Percentiles rank a stretch among this genome's conserved stretches.
Evolutionary conservation across 2,797 vertebrate genomes (phyloP).

Genomic region (Discoglossus pictus): DNA sequence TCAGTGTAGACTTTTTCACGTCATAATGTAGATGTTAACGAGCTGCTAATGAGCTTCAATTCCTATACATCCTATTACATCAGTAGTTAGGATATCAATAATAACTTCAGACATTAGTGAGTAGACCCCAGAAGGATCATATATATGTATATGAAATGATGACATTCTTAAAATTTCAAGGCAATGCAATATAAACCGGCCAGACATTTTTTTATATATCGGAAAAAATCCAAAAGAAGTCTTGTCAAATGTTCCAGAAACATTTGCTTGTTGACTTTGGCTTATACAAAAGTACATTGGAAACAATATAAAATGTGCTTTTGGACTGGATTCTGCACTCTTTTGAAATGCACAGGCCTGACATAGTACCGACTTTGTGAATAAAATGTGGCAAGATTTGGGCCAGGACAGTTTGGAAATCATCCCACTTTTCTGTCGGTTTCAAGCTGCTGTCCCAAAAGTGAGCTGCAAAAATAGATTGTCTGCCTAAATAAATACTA

Average conservation of each 20-base stretch:
- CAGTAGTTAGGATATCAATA: no score
- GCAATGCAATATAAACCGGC: background rate
- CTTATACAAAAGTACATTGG: constrained; percentile 41
- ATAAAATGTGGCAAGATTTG: constrained; percentile 35
- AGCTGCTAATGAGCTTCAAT: no score
- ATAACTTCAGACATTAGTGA: no score
- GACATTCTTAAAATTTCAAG: constrained; percentile 1
- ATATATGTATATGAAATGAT: background rate
- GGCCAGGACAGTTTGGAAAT: background rate
- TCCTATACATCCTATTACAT: no score
- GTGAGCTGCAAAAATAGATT: background rate
- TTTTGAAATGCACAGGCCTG: background rate
- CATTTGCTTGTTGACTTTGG: constrained; percentile 28
- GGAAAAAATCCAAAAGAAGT: background rate
- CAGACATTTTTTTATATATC: background rate
- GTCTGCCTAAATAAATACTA: constrained; percentile 10
- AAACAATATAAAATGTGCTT: constrained; percentile 28
- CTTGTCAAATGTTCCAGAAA: constrained; percentile 34
- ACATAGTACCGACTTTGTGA: constrained; percentile 26
- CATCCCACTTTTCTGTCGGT: constrained; percentile 1
- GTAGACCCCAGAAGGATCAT: no score
- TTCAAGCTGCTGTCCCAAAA: constrained; percentile 23
- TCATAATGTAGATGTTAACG: no score
- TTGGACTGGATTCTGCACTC: constrained; percentile 7
- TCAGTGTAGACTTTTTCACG: no score